Conservation (phyloP, 2,888 invertebrate species). For the Syritta pipiens region DNA sequence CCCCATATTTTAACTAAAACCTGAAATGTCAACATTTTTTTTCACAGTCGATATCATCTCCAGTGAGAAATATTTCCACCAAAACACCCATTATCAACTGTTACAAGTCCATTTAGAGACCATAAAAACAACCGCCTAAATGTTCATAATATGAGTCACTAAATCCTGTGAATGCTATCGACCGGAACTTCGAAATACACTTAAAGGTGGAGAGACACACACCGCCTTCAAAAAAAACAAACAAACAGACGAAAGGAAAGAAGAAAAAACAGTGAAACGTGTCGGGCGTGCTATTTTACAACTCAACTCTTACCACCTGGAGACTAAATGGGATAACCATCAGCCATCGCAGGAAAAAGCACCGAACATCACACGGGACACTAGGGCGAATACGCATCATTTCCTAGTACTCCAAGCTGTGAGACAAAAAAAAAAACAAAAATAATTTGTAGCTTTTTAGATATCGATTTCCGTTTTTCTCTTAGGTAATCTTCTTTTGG, state of each 20-base stretch:
- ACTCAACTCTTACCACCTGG: too few species aligned
- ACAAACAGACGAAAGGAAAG: too few species aligned
- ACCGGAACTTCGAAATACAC: not conserved
- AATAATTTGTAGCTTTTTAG: not conserved
- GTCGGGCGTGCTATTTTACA: constrained; percentile 1
- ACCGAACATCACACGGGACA: too few species aligned
- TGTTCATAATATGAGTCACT: not conserved
- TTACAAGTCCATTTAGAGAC: not conserved
- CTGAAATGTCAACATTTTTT: too few species aligned
- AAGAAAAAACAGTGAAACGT: not conserved
- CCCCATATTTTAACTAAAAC: too few species aligned
- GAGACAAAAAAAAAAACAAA: not conserved
- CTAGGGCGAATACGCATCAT: not conserved
- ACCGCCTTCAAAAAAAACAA: too few species aligned
- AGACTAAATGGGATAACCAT: too few species aligned
- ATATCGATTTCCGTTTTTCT: not conserved
- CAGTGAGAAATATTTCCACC: not conserved
- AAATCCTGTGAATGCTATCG: not conserved
- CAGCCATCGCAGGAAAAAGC: too few species aligned
- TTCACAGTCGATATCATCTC: not conserved
- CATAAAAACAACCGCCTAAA: not conserved
- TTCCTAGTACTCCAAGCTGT: not conserved
- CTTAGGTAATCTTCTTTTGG: not conserved
- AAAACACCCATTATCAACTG: not conserved
- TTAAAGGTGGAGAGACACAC: not conserved